Conservation (phyloP, 2,888 invertebrate genomes). For the Eilema caniola region DNA sequence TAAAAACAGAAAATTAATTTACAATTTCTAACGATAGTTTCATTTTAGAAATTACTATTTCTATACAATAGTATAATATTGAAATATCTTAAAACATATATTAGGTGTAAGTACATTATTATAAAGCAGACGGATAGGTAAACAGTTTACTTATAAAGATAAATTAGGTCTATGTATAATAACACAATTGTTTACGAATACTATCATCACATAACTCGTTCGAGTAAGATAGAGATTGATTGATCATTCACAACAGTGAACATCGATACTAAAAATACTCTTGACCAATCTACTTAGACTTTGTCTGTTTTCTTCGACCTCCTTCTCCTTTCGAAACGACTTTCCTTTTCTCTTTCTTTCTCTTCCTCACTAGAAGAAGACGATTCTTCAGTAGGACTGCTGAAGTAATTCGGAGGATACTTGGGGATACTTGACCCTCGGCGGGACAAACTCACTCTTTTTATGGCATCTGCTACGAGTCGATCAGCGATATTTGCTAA, state of each 20-base stretch:
- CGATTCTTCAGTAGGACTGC: constrained; percentile 66
- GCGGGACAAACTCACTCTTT: constrained; percentile 75
- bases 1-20: neutral
- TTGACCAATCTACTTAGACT: constrained; percentile 31
- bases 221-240: constrained; percentile 33
- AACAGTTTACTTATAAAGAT: neutral
- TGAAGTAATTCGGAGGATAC: constrained; percentile 79
- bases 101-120: neutral
- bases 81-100: too few relatives aligned
- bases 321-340: constrained; percentile 52
- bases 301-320: constrained; percentile 52
- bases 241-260: constrained; percentile 12
- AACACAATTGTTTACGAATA: neutral
- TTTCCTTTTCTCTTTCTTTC: constrained; percentile 68
- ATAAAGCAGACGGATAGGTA: neutral
- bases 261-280: constrained; percentile 17
- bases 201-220: constrained; percentile 10
- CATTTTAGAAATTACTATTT: neutral
- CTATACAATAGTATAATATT: neutral
- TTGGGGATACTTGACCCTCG: constrained; percentile 72
- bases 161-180: constrained; percentile 6
- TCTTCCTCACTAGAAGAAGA: constrained; percentile 79
- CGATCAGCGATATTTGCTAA: constrained; percentile 71
- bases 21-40: neutral
- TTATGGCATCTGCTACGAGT: constrained; percentile 77